phyloP scores from a whole-genome alignment of 2,113 vertebrate species.

The Calonectris borealis region DNA sequence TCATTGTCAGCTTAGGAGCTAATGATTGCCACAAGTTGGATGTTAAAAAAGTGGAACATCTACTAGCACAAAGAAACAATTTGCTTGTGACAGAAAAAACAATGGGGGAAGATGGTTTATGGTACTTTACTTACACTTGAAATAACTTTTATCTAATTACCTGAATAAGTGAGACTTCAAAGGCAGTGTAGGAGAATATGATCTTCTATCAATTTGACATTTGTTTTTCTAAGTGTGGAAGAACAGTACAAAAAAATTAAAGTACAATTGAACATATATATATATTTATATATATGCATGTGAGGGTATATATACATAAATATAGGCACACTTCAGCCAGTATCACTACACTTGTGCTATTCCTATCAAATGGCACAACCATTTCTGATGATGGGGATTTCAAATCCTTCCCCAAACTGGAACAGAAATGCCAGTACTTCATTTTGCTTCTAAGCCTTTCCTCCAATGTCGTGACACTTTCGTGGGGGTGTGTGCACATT shows the following conservation, averaged over 20 bases:
- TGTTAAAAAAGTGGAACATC: not conserved
- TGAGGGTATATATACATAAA: not conserved
- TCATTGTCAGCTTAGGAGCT: not conserved
- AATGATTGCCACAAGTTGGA: not conserved
- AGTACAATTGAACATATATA: not conserved
- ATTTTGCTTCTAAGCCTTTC: not conserved
- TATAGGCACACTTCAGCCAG: not conserved
- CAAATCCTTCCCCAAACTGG: not conserved
- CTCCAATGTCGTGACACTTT: not conserved
- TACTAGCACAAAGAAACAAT: not conserved
- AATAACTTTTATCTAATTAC: not conserved
- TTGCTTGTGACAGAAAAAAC: not conserved
- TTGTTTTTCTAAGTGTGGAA: not conserved
- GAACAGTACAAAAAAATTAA: not conserved
- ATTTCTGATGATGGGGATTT: not conserved
- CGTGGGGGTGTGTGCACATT: fast-evolving
- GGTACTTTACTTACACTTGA: not conserved
- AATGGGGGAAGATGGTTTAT: not conserved
- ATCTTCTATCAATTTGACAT: not conserved
- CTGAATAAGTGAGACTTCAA: not conserved
- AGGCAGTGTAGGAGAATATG: not conserved
- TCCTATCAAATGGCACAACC: fast-evolving
- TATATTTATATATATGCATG: not conserved
- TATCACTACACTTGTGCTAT: not conserved
- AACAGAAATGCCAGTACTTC: not conserved